Conservation (phyloP, 2,797 vertebrate species). For the Echiichthys vipera region DNA sequence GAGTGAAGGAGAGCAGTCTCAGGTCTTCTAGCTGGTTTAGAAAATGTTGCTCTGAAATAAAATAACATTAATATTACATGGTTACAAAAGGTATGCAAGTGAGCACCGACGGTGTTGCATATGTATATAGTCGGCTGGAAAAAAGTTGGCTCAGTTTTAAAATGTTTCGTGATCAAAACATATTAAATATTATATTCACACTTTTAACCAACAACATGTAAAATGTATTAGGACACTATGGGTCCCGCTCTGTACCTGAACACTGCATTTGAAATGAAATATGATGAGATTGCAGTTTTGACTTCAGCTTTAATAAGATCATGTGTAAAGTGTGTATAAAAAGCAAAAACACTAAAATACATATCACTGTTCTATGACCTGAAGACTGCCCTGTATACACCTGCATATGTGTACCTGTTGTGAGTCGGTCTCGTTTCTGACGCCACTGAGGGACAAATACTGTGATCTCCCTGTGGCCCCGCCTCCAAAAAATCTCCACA, state of each 20-base stretch:
- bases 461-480: conserved; percentile 95
- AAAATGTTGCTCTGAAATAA: conserved; percentile 92
- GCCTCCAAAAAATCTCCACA: conserved; percentile 95
- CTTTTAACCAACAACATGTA: not conserved
- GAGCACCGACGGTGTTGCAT: not conserved
- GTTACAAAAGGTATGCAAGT: not conserved
- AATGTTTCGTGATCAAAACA: not conserved
- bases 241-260: not conserved
- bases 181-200: not conserved
- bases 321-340: too few species aligned
- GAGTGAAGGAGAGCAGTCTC: conserved; percentile 95
- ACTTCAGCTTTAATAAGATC: too few species aligned
- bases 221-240: not conserved
- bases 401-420: conserved; percentile 85
- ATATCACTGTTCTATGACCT: not conserved
- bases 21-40: conserved; percentile 94
- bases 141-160: too few species aligned
- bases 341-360: not conserved
- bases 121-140: not conserved
- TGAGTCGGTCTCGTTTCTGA: conserved; percentile 90
- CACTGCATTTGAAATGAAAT: not conserved
- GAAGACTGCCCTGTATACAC: not conserved
- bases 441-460: conserved; percentile 99
- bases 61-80: not conserved
- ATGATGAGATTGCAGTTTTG: too few species aligned